These are phyloP conservation scores for Arrhopalites spinosus DNA, from an alignment of 2,888 invertebrate species.

Conservation along the genomic window DNA sequence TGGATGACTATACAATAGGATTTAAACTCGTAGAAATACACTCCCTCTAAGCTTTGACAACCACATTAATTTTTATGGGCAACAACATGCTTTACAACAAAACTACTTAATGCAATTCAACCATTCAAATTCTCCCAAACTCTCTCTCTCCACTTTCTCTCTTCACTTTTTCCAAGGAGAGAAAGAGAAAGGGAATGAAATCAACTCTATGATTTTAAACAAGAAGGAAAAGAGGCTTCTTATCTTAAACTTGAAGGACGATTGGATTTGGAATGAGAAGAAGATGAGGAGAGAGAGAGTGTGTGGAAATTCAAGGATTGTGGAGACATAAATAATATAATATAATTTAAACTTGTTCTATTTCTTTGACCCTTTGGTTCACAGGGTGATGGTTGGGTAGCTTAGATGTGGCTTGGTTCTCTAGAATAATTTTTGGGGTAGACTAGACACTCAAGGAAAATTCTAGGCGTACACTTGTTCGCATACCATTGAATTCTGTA, in stretches of 20 bases:
- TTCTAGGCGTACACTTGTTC: too few relatives aligned
- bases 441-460: too few relatives aligned
- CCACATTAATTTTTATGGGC: conserved; percentile 22
- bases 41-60: conserved; percentile 11
- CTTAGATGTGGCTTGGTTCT: too few relatives aligned
- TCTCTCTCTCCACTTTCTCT: too few relatives aligned
- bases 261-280: not conserved
- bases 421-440: too few relatives aligned
- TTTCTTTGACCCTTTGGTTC: too few relatives aligned
- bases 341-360: not conserved
- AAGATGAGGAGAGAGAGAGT: not conserved
- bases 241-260: too few relatives aligned
- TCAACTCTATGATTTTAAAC: too few relatives aligned
- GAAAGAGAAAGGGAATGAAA: not conserved
- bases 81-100: conserved; percentile 1
- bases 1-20: not conserved
- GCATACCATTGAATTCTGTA: too few relatives aligned
- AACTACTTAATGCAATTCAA: conserved; percentile 6
- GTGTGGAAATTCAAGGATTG: not conserved
- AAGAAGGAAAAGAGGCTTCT: too few relatives aligned
- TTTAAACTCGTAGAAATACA: not conserved
- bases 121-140: not conserved
- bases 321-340: conserved; percentile 14
- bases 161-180: not conserved
- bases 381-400: too few relatives aligned